Percentiles rank a stretch among this genome's conserved stretches.
phyloP scores from a whole-genome alignment of 2,888 invertebrate species.

The Conistra vaccinii region DNA sequence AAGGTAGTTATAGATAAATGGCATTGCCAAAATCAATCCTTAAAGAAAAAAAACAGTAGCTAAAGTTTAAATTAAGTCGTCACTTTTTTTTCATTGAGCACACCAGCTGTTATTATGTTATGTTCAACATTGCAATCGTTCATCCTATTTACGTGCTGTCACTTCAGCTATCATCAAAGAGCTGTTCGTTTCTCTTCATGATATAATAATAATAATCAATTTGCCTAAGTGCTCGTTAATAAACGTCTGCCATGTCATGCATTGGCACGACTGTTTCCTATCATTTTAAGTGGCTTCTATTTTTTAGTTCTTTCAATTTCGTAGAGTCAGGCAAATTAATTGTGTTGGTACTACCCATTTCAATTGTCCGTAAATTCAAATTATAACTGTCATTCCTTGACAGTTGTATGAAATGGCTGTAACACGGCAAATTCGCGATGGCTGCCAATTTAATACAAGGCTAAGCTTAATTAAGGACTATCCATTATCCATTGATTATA shows the following conservation, averaged over 20 bases:
- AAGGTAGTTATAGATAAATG: neutral
- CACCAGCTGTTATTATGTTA: neutral
- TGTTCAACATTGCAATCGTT: slow-evolving; percentile 33
- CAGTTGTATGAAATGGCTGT: neutral
- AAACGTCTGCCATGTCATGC: slow-evolving; percentile 11
- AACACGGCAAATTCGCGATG: neutral
- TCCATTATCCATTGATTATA: neutral
- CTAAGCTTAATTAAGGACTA: neutral
- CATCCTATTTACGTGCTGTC: slow-evolving; percentile 22
- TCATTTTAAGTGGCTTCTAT: slow-evolving; percentile 17
- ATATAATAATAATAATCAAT: slow-evolving; percentile 34
- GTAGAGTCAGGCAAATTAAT: neutral
- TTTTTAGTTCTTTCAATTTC: slow-evolving; percentile 10
- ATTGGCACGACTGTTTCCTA: slow-evolving; percentile 9
- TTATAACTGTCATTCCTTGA: neutral
- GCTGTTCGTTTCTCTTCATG: slow-evolving; percentile 29
- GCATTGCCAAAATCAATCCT: neutral
- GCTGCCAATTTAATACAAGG: neutral
- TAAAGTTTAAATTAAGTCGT: neutral
- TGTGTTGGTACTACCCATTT: neutral
- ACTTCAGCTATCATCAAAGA: slow-evolving; percentile 27
- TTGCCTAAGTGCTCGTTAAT: slow-evolving; percentile 37
- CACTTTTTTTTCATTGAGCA: neutral
- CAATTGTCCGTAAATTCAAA: neutral
- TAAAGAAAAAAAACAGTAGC: neutral